Percentiles rank a stretch among this genome's conserved stretches.
phyloP scores from a whole-genome alignment of 2,888 invertebrate species.

The Perithous albicinctus region DNA sequence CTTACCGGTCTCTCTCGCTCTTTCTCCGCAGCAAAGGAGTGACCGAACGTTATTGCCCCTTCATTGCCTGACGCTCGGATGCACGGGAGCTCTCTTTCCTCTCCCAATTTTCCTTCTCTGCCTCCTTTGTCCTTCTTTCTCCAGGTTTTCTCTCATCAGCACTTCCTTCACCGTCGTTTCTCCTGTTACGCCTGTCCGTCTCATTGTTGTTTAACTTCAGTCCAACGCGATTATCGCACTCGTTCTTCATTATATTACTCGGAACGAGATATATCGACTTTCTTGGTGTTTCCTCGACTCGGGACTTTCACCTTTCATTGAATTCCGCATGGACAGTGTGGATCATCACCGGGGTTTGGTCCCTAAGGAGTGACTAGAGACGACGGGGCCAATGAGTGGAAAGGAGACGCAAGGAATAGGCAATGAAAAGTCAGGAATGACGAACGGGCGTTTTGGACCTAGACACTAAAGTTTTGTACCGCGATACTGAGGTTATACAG shows the following conservation, averaged over 20 bases:
- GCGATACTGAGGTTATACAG: neutral
- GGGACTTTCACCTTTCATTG: slow-evolving; percentile 27
- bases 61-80: slow-evolving; percentile 36
- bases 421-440: slow-evolving; percentile 33
- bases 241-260: slow-evolving; percentile 48
- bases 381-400: neutral
- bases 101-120: slow-evolving; percentile 37
- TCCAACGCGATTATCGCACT: slow-evolving; percentile 47
- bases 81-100: slow-evolving; percentile 54
- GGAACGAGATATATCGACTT: slow-evolving; percentile 23
- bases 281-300: neutral
- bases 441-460: slow-evolving; percentile 19
- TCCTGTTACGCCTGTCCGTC: neutral
- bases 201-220: slow-evolving; percentile 2
- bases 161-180: neutral
- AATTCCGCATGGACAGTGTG: neutral
- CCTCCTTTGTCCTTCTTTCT: neutral
- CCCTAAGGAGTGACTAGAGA: slow-evolving; percentile 1
- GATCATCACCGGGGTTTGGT: slow-evolving; percentile 1
- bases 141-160: neutral
- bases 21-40: slow-evolving; percentile 63
- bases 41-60: slow-evolving; percentile 60
- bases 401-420: slow-evolving; percentile 32
- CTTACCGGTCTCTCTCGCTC: slow-evolving; percentile 26
- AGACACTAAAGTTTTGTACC: neutral